Evolutionary conservation across 2,888 invertebrate species (phyloP).

Genomic region (Plagodis pulveraria): DNA sequence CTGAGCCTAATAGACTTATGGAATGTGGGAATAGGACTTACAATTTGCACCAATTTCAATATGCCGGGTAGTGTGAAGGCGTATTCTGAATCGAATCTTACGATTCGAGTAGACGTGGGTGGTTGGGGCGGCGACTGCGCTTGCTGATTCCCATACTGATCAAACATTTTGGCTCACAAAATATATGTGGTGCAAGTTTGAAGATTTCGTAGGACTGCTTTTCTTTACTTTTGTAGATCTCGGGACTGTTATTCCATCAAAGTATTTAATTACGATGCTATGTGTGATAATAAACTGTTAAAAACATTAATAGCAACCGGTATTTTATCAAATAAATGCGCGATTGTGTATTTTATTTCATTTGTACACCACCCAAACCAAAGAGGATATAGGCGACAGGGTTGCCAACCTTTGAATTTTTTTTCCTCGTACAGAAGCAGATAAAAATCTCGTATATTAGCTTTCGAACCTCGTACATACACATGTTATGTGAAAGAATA

Average conservation of each 20-base stretch:
- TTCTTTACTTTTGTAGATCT: background rate
- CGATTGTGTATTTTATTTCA: too few species aligned
- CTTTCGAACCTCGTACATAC: too few species aligned
- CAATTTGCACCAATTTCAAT: constrained; percentile 89
- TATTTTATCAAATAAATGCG: background rate
- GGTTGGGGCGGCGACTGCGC: constrained; percentile 71
- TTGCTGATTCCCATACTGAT: constrained; percentile 55
- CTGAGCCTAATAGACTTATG: too few species aligned
- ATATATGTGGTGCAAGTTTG: background rate
- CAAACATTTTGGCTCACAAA: constrained; percentile 53
- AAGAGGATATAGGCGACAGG: too few species aligned
- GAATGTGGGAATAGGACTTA: constrained; percentile 73
- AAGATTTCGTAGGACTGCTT: too few species aligned
- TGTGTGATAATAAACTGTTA: background rate
- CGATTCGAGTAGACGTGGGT: constrained; percentile 82
- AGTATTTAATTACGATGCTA: background rate
- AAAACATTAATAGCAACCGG: background rate
- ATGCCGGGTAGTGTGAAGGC: constrained; percentile 89
- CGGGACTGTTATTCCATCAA: background rate
- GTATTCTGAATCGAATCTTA: constrained; percentile 90
- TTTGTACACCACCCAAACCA: too few species aligned
- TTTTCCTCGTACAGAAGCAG: too few species aligned
- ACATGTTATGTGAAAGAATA: too few species aligned
- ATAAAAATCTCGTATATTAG: too few species aligned
- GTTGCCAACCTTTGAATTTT: too few species aligned